Base-by-base conservation (phyloP, 2,113 vertebrate genomes). In the Coregonus clupeaformis region DNA sequence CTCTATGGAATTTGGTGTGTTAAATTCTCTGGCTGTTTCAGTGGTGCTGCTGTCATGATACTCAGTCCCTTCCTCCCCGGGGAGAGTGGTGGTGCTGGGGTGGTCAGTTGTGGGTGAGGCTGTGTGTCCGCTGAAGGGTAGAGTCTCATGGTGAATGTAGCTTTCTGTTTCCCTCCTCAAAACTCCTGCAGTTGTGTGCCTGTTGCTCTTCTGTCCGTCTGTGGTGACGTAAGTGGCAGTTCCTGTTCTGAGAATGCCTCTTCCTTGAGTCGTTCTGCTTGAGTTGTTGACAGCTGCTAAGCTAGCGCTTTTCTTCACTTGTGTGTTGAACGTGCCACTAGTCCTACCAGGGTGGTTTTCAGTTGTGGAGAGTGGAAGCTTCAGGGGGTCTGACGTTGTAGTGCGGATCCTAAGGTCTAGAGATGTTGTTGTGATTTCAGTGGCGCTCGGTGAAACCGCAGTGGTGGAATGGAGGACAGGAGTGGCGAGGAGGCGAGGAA, bases 401-500 rank as follows among this genome's bases (percentile, higher is more conserved):
- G 64, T 63, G 64, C 32, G 62, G 29, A 24, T 4, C 29, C 9
- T 69, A 29, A 27, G 13, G 25, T 73, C 18, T 52, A 75, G 52
- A 20, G 22, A 64, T 45, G 68, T 42, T 52, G 68, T 57, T 24
- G 42, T 52, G 49, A 63, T 14, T 66, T 29, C 5, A 11, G 20
- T 52, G 16, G 3, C 1, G 71, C 30, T 72, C 14, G 25, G 12
- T 29, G 73, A 12, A 14, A 62, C 66, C 32, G 24, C n/a, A 12
- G 62, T 68, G 36, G 57, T 42, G 36, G 63, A 76, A 63, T 77
- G 16, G 6, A 45, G 11, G 27, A 57, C 67, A 6, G 70, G 69
- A 32, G 29, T 30, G 5, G 57, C 57, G 18, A 85, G 68, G 69
- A 85, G 72, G 62, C 82, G 79, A 68, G 68, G 60, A 22, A 87